Evolutionary conservation across 2,888 invertebrate genomes (phyloP).

Genomic region (Andrena chrysosceles): DNA sequence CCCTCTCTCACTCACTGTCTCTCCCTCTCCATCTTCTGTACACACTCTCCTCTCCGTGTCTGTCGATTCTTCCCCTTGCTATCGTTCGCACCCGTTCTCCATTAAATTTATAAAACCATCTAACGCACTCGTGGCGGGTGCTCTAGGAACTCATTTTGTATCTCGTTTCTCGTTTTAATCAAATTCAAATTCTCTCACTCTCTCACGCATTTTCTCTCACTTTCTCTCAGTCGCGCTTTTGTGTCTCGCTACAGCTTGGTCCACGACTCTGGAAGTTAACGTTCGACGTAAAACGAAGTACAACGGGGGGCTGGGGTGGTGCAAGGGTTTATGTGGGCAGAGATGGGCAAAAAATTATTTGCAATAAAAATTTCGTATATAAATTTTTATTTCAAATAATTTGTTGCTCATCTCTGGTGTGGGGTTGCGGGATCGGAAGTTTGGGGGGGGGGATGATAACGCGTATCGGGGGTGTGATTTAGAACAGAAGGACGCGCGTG

Average conservation of each 20-base stretch:
- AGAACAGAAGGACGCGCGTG: conserved; percentile 50
- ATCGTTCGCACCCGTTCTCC: conserved; percentile 48
- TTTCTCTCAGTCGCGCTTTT: conserved; percentile 44
- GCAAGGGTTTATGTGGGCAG: too few relatives aligned
- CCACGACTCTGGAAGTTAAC: conserved; percentile 72
- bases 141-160: conserved; percentile 70
- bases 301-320: conserved; percentile 33
- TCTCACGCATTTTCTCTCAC: conserved; percentile 38
- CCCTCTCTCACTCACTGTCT: conserved; percentile 17
- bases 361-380: too few relatives aligned
- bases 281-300: conserved; percentile 61
- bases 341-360: too few relatives aligned
- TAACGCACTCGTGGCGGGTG: conserved; percentile 51
- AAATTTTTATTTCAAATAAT: too few relatives aligned
- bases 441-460: background rate
- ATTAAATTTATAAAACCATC: conserved; percentile 54
- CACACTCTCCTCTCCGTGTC: conserved; percentile 9
- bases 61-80: conserved; percentile 17
- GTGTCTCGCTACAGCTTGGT: conserved; percentile 72
- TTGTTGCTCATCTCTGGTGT: too few relatives aligned
- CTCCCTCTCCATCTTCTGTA: background rate
- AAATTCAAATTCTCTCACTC: conserved; percentile 34
- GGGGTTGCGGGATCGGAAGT: conserved; percentile 5
- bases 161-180: conserved; percentile 23
- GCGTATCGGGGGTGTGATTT: conserved; percentile 7